Evolutionary conservation across 1,140 invertebrate species (phyloP), one percentile per base, ranked within the genome.

Genomic region (Drosophila trapezifrons): DNA sequence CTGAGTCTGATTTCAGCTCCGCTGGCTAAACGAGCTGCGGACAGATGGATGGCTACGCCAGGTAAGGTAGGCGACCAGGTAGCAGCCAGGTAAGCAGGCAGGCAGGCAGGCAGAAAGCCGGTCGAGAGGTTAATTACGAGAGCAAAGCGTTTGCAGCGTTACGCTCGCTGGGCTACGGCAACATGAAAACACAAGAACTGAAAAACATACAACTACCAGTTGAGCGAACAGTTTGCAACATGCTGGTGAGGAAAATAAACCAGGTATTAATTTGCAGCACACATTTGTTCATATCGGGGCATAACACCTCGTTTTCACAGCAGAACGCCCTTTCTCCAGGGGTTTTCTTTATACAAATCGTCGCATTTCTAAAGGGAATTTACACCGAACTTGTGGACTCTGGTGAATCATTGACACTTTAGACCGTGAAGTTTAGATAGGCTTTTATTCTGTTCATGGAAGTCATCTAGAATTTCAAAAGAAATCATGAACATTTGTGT

Each of bases 41-140:
- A 54, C 37, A 46, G 47, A 42, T 67, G 59, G 40, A 59, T 46
- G 62, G 42, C 32, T 35, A 32, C 37, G 38, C 20, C 63, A 69
- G 60, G 52, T 55, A 18, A 62, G 54, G 54, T 25, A 56, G 20
- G 32, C 32, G 51, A 54, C 51, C 51, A 54, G 51, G 51, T 54
- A 54, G 57, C 45, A 47, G 46, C 66, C 35, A 49, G 55, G 20
- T 47, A 40, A 52, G 18, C 42, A 45, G 64, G 4, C 52, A 67
- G 51, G 22, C 38, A 78, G 71, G 76, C 76, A 83, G 81, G 74
- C 83, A 79, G 76, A 87, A 87, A 89, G 83, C 84, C 84, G 83
- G 84, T 89, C 78, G 84, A 89, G 83, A 83, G 83, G 84, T 87
- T 87, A 89, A 89, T 89, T 87, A 79, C 64, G 83, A 86, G 83